phyloP scores from a whole-genome alignment of 2,797 vertebrate genomes.

The Gallinago solitaria region DNA sequence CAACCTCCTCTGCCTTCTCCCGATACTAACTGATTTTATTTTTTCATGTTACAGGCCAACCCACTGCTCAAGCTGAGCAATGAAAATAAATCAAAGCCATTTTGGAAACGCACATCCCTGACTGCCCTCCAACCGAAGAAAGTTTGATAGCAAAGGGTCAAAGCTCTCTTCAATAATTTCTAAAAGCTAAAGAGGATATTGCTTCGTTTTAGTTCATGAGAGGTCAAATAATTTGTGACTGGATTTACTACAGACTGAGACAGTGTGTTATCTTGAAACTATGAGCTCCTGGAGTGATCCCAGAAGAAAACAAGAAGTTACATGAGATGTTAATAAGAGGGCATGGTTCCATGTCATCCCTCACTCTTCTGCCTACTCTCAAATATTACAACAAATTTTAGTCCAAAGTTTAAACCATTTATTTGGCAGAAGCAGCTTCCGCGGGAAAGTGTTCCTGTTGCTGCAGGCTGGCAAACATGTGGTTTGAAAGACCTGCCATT shows the following conservation, averaged over 20 bases:
- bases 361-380: not conserved
- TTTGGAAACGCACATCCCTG: not conserved
- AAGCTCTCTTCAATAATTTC: not conserved
- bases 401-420: not conserved
- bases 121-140: not conserved
- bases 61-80: not conserved
- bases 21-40: not conserved
- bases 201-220: not conserved
- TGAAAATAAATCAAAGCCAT: not conserved
- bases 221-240: not conserved
- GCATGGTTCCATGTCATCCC: not conserved
- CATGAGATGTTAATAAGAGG: not conserved
- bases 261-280: not conserved
- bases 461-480: not conserved
- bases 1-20: not conserved
- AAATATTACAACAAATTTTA: not conserved
- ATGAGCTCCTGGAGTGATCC: not conserved
- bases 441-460: not conserved
- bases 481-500: not conserved
- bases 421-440: not conserved
- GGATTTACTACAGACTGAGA: not conserved
- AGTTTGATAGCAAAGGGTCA: not conserved
- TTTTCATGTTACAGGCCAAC: not conserved
- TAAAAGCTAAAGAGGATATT: not conserved
- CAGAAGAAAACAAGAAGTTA: not conserved